Base-by-base conservation (phyloP, 2,797 vertebrate genomes). In the Scleropages formosus region DNA sequence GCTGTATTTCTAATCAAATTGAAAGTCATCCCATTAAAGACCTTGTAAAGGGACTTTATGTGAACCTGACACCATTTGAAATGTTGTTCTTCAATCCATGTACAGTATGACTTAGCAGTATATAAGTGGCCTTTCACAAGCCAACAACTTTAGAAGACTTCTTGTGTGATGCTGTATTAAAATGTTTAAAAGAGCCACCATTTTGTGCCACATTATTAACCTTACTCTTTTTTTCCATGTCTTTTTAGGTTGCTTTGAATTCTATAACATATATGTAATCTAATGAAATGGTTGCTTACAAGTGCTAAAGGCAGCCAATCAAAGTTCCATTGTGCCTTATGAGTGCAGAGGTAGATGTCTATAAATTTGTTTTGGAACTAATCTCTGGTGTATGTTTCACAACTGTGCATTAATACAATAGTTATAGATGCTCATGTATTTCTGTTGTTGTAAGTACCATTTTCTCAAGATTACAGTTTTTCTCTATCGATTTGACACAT, bases 321-420 rank as follows among this genome's bases (percentile, higher is more conserved):
- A n/a, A 66, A 4, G 16, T 18, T 64, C 66, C 20, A 39, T 39
- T 39, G 31, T 39, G 31, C 31, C 31, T 39, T 39, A 2, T 31
- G 6, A 56, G 1, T 12, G 18, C 18, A 56, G 18, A 53, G 12
- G 12, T 56, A 56, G 53, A 18, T 18, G 10, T 1, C 18, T 10
- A 12, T 56, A 56, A 2, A 3, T 2, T 9, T 18, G 18, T 53
- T 56, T 56, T 56, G 18, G 1, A 22, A 47, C 22, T 11, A 20
- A 15, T 39, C 49, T 18, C 16, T 7, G 39, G 20, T 68, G 39
- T 31, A 68, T 20, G 22, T 47, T 68, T 11, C 10, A 24, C 18
- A 68, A 68, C 68, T 68, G 66, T 20, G 46, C 22, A n/a, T 51
- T 69, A 69, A 49, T 20, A 69, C 49, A 10, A 56, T 9, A n/a